A percentile compares a stretch with the other conserved stretches of the same genome.
Evolutionary conservation across 2,113 vertebrate genomes (phyloP).

Genomic region (Hypomesus transpacificus): DNA sequence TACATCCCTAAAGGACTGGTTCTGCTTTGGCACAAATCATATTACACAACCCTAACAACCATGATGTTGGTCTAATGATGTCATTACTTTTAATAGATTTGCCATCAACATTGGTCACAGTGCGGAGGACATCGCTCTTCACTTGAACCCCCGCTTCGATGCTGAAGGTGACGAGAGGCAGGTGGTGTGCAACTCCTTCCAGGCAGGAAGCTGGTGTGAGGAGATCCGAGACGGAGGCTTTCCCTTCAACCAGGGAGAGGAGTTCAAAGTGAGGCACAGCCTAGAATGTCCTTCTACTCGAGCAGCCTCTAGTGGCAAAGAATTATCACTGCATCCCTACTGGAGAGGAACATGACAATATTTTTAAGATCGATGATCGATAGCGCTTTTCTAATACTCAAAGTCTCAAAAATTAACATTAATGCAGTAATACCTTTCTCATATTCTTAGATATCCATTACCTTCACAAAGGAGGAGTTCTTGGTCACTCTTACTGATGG

Average conservation of each 20-base stretch:
- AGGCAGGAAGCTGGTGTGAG: constrained; percentile 65
- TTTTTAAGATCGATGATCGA: no score
- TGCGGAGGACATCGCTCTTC: constrained; percentile 60
- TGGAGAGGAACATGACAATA: not conserved
- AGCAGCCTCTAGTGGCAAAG: constrained; percentile 22
- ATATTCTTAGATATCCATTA: constrained; percentile 56
- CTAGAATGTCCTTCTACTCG: not conserved
- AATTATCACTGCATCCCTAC: not conserved
- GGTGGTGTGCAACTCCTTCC: constrained; percentile 72
- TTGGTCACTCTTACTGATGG: constrained; percentile 60
- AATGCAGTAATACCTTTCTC: no score
- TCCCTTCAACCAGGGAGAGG: constrained; percentile 63
- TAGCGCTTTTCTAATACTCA: no score
- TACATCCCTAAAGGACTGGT: no score
- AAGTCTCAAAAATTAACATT: no score
- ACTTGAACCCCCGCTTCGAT: constrained; percentile 70
- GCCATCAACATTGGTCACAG: constrained; percentile 63
- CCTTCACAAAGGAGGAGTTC: constrained; percentile 65
- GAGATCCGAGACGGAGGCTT: constrained; percentile 60
- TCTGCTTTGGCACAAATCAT: no score
- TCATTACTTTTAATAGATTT: constrained; percentile 45
- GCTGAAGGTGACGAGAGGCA: constrained; percentile 62
- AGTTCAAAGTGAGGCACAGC: constrained; percentile 60
- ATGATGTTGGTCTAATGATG: no score
- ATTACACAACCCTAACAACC: no score